Percentiles rank a stretch among this genome's conserved stretches.
Conservation (phyloP, 2,797 vertebrate species). For the Xiphorhynchus erythropygius region DNA sequence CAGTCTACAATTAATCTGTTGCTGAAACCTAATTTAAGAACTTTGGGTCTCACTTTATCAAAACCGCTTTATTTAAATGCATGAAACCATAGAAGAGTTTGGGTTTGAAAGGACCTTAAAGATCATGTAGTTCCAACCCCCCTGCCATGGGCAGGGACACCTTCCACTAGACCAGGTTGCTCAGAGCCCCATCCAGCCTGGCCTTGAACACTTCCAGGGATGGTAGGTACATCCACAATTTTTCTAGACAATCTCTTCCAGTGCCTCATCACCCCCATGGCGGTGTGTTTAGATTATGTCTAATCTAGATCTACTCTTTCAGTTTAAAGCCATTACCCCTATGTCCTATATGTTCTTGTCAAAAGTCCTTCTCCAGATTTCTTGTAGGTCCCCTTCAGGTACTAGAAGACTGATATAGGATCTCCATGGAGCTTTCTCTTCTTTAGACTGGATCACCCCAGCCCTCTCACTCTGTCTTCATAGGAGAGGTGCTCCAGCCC, state of each 20-base stretch:
- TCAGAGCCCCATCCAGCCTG: neutral
- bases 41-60: neutral
- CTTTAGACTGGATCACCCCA: neutral
- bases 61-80: neutral
- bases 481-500: neutral
- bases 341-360: neutral
- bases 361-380: neutral
- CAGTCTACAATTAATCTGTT: neutral
- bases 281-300: neutral
- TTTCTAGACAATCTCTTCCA: neutral
- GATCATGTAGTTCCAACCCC: neutral
- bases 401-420: too few species aligned
- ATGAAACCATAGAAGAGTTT: neutral
- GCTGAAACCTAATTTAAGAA: constrained; percentile 15
- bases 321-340: neutral
- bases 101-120: neutral
- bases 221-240: fast-evolving
- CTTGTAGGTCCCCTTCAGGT: neutral
- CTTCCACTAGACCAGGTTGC: neutral
- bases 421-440: neutral
- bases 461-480: neutral
- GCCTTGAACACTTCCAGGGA: too few species aligned
- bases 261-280: neutral
- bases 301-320: neutral
- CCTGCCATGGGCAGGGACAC: neutral